Evolutionary conservation across 2,797 vertebrate genomes (phyloP).

Genomic region (Rhabdomys pumilio): DNA sequence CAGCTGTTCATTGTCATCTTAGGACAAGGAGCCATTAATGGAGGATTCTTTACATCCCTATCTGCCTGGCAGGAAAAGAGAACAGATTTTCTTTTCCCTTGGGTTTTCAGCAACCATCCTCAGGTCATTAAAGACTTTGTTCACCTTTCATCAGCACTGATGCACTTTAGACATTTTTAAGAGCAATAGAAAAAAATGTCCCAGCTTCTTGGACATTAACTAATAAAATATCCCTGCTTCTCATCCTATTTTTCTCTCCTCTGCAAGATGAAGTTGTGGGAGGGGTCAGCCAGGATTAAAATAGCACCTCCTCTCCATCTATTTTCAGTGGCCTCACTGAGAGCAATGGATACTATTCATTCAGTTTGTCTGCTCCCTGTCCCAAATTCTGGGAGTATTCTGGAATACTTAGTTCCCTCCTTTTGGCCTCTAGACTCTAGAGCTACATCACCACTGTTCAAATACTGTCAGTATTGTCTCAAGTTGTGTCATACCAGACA

Average conservation of each 20-base stretch:
- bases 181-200: neutral
- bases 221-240: neutral
- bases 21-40: neutral
- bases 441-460: neutral
- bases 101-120: slow-evolving; percentile 27
- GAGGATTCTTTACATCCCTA: neutral
- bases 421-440: neutral
- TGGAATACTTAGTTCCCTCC: neutral
- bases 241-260: neutral
- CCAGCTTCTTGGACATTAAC: neutral
- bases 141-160: neutral
- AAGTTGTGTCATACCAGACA: neutral
- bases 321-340: neutral
- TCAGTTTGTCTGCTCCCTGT: neutral
- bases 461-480: neutral
- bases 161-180: neutral
- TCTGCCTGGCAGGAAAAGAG: neutral
- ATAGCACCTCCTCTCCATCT: neutral
- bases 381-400: neutral
- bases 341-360: too few species aligned
- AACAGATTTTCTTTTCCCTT: neutral
- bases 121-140: neutral
- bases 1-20: neutral
- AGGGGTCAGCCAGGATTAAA: neutral
- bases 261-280: neutral